Base-by-base conservation (phyloP, 2,888 invertebrate genomes). In the Xestoiulus laeticollis region DNA sequence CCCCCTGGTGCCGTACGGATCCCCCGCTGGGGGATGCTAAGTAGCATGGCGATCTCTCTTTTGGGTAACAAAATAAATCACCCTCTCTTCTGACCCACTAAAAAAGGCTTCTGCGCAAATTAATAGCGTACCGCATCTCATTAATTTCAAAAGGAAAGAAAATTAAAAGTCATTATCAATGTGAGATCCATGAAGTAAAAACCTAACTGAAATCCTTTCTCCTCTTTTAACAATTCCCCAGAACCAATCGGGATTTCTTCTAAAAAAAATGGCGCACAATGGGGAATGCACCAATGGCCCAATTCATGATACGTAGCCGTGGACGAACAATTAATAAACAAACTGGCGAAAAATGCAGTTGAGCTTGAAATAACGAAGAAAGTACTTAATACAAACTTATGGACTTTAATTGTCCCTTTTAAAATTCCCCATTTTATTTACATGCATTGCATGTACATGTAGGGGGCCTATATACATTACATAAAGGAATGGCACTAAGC, bases 151-250 rank as follows among this genome's bases (percentile, higher is more conserved):
- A 84, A 38, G 84, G 38, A 38, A 30, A 84, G 84, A 38, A 84
- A 84, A 84, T 84, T 84, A 84, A 84, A 84, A 84, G 84, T 84
- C 84, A 84, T 84, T 84, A 84, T 84, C 84, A 84, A 22, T 84
- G 33, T 68, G 59, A 68, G 59, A 68, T 68, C 59, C 59, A 26
- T 68, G 59, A 22, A 68, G 22, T 22, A 68, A 26, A 68, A 22
- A n/a, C 22, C 14, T 68, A 68, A 68, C 59, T 68, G 59, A 68
- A 68, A 68, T 6, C 59, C 59, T 68, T 68, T 68, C 22, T 26
- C 22, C 22, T 26, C 22, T 68, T 68, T 26, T 3, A 68, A n/a
- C n/a, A 68, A 22, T 68, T 22, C 59, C 22, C 59, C 59, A 68
- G 59, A 68, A 68, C 59, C 59, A 68, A 68, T 68, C 59, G 59